phyloP scores from a whole-genome alignment of 2,888 invertebrate genomes.

The Aproaerema taeniolella region DNA sequence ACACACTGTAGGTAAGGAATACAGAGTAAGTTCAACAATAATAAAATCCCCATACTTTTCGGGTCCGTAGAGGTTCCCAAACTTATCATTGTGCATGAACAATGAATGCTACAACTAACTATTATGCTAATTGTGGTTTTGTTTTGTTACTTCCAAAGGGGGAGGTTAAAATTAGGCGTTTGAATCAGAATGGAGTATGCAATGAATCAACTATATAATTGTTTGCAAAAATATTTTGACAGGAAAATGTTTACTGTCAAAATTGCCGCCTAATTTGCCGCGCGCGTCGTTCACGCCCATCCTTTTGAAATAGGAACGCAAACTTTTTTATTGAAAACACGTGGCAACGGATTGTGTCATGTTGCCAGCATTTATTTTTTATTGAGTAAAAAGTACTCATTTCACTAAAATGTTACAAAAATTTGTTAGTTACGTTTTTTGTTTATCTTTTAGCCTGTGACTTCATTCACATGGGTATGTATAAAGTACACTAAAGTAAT shows the following conservation, averaged over 20 bases:
- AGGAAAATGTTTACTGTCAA: slow-evolving; percentile 65
- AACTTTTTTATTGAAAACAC: slow-evolving; percentile 67
- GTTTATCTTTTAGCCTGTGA: not conserved
- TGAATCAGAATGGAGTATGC: no score
- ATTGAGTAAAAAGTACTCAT: not conserved
- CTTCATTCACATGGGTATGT: no score
- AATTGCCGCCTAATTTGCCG: slow-evolving; percentile 61
- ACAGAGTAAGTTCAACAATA: no score
- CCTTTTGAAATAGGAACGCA: slow-evolving; percentile 60
- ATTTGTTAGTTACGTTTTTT: not conserved
- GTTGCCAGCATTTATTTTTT: slow-evolving; percentile 20
- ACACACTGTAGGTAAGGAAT: no score
- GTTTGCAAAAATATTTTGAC: slow-evolving; percentile 77
- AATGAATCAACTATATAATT: slow-evolving; percentile 50
- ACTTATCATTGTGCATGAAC: slow-evolving; percentile 21
- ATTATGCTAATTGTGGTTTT: slow-evolving; percentile 77
- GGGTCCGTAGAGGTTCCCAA: no score
- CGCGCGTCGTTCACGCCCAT: slow-evolving; percentile 52
- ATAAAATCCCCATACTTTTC: no score
- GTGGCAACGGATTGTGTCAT: slow-evolving; percentile 38
- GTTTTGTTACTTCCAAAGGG: slow-evolving; percentile 61
- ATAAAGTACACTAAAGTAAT: no score
- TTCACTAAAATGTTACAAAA: not conserved
- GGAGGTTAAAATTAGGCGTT: slow-evolving; percentile 41
- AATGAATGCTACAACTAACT: slow-evolving; percentile 45